Conservation (phyloP, 2,113 vertebrate species). For the Syngnathus scovelli region DNA sequence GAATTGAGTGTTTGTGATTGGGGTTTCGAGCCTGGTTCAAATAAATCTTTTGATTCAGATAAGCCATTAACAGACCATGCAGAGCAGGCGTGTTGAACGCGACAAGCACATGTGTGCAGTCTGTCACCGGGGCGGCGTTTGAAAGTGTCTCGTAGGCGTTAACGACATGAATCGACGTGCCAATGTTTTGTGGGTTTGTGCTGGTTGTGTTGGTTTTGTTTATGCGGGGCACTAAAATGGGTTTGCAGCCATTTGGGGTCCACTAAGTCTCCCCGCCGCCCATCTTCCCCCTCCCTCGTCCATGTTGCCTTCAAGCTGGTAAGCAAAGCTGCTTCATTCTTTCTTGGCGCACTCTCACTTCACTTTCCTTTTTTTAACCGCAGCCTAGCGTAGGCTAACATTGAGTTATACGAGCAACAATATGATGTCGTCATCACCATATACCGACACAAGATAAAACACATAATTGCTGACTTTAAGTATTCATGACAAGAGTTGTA, state of each 20-base stretch:
- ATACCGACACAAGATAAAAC: neutral
- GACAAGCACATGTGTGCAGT: too few relatives aligned
- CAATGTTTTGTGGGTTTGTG: too few relatives aligned
- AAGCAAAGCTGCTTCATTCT: constrained; percentile 10
- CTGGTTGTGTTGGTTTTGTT: neutral
- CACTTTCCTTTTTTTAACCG: constrained; percentile 5
- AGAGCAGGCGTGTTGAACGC: too few relatives aligned
- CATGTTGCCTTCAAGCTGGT: constrained; percentile 46
- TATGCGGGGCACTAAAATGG: constrained; percentile 31
- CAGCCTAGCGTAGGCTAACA: neutral
- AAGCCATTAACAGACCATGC: too few relatives aligned
- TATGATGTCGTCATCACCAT: neutral
- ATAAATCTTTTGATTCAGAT: too few relatives aligned
- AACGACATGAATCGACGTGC: too few relatives aligned
- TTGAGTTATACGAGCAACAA: constrained; percentile 2
- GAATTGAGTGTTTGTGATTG: neutral
- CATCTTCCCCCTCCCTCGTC: neutral
- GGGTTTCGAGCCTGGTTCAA: too few relatives aligned
- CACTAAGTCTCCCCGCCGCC: neutral
- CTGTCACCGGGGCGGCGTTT: too few relatives aligned
- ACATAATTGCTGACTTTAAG: constrained; percentile 4
- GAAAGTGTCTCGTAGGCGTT: too few relatives aligned
- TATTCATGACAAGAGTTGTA: constrained; percentile 1
- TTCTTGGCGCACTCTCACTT: constrained; percentile 2
- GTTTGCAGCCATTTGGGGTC: constrained; percentile 33